Conservation (phyloP, 2,113 vertebrate species). For the Nymphicus hollandicus region DNA sequence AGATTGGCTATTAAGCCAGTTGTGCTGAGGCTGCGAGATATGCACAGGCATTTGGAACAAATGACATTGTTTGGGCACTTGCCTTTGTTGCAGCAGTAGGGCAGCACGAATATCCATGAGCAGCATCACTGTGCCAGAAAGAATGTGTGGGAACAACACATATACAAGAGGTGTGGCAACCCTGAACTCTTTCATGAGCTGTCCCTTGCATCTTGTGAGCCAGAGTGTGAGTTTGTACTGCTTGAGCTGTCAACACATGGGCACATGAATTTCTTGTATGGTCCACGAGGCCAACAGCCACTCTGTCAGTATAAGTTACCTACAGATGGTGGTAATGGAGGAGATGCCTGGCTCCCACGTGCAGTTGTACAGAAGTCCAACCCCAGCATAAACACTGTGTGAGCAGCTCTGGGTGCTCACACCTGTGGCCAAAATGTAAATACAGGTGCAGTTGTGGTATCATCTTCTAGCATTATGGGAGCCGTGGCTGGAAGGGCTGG, state of each 20-base stretch:
- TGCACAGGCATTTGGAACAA: background rate
- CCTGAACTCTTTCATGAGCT: background rate
- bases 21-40: background rate
- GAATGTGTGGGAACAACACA: accelerated
- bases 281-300: background rate
- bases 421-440: background rate
- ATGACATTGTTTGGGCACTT: background rate
- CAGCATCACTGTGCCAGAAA: background rate
- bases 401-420: background rate
- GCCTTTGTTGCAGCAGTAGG: background rate
- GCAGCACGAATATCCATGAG: background rate
- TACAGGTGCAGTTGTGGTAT: background rate
- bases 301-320: background rate
- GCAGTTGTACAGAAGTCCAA: background rate
- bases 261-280: accelerated
- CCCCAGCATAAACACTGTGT: background rate
- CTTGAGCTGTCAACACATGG: background rate
- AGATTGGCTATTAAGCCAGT: background rate
- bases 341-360: background rate
- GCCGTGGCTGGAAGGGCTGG: background rate
- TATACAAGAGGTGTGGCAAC: background rate
- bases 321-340: background rate
- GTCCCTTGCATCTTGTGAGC: background rate
- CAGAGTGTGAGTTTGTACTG: background rate
- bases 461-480: background rate